Evolutionary conservation across 30 jellyfish, hydroid and myxozoan species (phyloP).

Genomic region (Hydra vulgaris): DNA sequence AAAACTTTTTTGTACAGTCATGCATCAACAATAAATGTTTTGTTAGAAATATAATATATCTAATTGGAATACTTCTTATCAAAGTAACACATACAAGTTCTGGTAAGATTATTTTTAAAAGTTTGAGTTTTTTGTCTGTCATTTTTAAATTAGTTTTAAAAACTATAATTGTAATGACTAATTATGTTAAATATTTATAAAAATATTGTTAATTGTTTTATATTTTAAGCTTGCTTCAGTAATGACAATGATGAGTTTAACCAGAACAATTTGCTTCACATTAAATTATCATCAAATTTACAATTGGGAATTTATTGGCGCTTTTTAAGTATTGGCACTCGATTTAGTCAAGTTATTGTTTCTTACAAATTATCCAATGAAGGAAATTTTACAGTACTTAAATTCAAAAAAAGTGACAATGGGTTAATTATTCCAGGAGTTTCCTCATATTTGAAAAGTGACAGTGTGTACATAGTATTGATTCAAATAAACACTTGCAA

Average conservation of each 20-base stretch:
- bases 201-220: background rate
- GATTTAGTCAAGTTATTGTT: background rate
- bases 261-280: background rate
- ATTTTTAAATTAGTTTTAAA: no score
- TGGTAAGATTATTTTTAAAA: background rate
- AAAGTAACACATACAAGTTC: background rate
- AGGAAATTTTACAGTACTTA: background rate
- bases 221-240: background rate
- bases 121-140: no score
- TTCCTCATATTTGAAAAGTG: background rate
- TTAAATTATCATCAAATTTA: background rate
- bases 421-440: background rate
- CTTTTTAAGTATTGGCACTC: background rate
- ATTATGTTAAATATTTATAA: no score
- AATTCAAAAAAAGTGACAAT: background rate
- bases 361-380: background rate
- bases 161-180: no score
- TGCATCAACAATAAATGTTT: background rate
- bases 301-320: background rate
- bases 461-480: background rate
- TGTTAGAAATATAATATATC: background rate
- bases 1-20: background rate
- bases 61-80: background rate
- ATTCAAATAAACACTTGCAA: background rate
- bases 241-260: background rate